Conservation (phyloP, 2,888 invertebrate species). For the Macaria liturata region DNA sequence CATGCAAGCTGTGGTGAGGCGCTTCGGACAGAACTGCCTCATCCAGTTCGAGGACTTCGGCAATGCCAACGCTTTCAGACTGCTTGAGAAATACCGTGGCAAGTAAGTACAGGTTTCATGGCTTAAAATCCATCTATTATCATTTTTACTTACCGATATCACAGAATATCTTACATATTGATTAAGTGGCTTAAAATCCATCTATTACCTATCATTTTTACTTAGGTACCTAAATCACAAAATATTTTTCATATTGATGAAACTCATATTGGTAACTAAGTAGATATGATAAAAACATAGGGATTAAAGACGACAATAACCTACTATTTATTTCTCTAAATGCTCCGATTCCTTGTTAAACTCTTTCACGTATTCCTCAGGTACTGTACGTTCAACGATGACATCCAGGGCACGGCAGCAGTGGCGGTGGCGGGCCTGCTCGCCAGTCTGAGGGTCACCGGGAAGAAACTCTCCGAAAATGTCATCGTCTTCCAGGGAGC, state of each 20-base stretch:
- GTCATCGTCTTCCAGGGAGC: slow-evolving; percentile 97
- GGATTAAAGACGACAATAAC: too few relatives aligned
- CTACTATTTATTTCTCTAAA: too few relatives aligned
- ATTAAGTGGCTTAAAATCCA: too few relatives aligned
- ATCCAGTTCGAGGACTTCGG: slow-evolving; percentile 99
- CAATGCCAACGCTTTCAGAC: slow-evolving; percentile 97
- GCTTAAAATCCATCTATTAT: too few relatives aligned
- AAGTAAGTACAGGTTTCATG: slow-evolving; percentile 72
- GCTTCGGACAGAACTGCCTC: slow-evolving; percentile 93
- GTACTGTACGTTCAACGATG: slow-evolving; percentile 98
- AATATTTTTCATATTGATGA: too few relatives aligned
- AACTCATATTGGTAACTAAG: too few relatives aligned
- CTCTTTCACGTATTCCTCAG: slow-evolving; percentile 36
- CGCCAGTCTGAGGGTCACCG: slow-evolving; percentile 93
- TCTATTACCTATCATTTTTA: too few relatives aligned
- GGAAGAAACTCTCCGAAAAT: slow-evolving; percentile 91
- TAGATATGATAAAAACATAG: too few relatives aligned
- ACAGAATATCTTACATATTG: too few relatives aligned
- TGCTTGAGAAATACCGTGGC: slow-evolving; percentile 94
- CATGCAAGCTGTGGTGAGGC: slow-evolving; percentile 94
- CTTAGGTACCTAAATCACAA: too few relatives aligned
- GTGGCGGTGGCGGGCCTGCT: slow-evolving; percentile 97
- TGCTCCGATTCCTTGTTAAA: too few relatives aligned
- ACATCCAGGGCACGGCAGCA: slow-evolving; percentile 98
- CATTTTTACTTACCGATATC: too few relatives aligned